A percentile compares a stretch with the other conserved stretches of the same genome.
Conservation (phyloP, 2,113 vertebrate species). For the Suncus etruscus region DNA sequence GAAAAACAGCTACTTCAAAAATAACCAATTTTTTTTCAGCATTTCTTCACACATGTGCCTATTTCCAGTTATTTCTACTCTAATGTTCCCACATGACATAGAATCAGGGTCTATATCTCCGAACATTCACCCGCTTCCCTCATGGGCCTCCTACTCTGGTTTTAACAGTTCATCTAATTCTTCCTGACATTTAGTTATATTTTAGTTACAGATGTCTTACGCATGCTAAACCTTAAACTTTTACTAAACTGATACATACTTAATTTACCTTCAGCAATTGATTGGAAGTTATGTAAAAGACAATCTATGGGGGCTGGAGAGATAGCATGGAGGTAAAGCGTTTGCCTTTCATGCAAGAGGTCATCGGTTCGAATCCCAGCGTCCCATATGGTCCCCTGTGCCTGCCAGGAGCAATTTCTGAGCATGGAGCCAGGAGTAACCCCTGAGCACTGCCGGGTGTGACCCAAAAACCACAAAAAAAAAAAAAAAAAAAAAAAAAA, state of each 20-base stretch:
- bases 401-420: no score
- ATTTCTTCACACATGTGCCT: not conserved
- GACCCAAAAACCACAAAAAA: no score
- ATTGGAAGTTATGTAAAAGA: not conserved
- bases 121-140: not conserved
- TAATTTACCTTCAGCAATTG: slow-evolving; percentile 42
- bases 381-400: no score
- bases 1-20: not conserved
- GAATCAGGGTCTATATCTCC: not conserved
- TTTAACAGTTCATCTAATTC: slow-evolving; percentile 32
- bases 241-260: slow-evolving; percentile 5
- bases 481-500: no score
- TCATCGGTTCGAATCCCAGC: no score
- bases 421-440: no score
- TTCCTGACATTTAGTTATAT: slow-evolving; percentile 37
- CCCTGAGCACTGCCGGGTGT: no score
- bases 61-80: not conserved
- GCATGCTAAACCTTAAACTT: not conserved
- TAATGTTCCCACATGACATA: not conserved
- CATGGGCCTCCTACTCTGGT: not conserved
- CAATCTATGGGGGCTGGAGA: no score
- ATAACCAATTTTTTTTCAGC: slow-evolving; percentile 42
- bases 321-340: no score
- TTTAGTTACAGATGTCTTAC: slow-evolving; percentile 4
- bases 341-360: no score